Evolutionary conservation across 2,113 vertebrate species (phyloP).

Genomic region (Archocentrus centrarchus): DNA sequence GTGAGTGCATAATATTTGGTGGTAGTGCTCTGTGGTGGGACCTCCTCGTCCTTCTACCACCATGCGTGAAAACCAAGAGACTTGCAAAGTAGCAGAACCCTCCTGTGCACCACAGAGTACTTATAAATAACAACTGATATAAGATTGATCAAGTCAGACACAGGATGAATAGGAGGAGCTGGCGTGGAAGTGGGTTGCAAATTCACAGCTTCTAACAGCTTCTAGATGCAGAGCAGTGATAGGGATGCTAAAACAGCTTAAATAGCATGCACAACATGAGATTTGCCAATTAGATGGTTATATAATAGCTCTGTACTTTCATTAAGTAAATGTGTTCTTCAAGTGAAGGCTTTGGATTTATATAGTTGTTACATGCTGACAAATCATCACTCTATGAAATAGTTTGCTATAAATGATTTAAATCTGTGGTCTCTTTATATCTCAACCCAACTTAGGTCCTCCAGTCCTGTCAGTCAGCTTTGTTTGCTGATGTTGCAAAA

Average conservation of each 20-base stretch:
- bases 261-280: background rate
- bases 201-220: background rate
- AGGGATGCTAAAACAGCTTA: background rate
- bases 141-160: background rate
- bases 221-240: background rate
- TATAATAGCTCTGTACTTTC: background rate
- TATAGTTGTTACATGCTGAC: conserved; percentile 22
- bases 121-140: background rate
- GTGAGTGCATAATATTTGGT: background rate
- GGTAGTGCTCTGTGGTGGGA: background rate
- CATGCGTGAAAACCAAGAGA: too few relatives aligned
- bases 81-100: too few relatives aligned
- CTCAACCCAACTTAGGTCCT: conserved; percentile 26
- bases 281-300: background rate
- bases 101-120: background rate
- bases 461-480: conserved; percentile 18
- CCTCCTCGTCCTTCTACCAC: background rate
- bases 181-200: background rate
- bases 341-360: conserved; percentile 1
- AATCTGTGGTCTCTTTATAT: conserved; percentile 22
- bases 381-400: conserved; percentile 23
- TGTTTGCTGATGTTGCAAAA: conserved; percentile 5
- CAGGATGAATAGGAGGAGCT: background rate
- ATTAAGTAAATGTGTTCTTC: background rate
- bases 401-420: conserved; percentile 55